phyloP scores from a whole-genome alignment of 2,113 vertebrate species.

The Acanthochromis polyacanthus region DNA sequence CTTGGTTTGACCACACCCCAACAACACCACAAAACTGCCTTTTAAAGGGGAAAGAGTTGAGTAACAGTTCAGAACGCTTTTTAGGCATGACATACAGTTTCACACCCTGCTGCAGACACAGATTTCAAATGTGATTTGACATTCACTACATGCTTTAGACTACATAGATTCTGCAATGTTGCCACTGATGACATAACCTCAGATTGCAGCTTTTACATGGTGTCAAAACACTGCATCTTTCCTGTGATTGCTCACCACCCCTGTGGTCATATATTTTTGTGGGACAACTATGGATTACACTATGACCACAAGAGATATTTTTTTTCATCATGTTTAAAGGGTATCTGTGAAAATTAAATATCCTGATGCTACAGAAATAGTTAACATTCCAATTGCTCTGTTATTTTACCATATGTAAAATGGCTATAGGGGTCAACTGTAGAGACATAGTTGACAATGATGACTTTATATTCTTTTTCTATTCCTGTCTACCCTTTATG shows the following conservation, averaged over 20 bases:
- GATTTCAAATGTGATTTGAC: constrained; percentile 58
- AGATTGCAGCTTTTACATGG: neutral
- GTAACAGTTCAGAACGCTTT: constrained; percentile 53
- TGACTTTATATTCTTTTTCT: constrained; percentile 2
- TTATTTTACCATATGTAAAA: too few relatives aligned
- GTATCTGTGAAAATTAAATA: too few relatives aligned
- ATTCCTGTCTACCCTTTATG: neutral
- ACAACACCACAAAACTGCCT: constrained; percentile 52
- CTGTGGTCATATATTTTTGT: neutral
- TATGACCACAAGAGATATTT: neutral
- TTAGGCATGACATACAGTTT: constrained; percentile 56
- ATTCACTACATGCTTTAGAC: neutral
- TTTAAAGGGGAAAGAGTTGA: constrained; percentile 47
- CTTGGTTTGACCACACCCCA: constrained; percentile 73
- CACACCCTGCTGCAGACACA: constrained; percentile 37
- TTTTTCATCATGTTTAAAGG: too few relatives aligned
- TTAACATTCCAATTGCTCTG: too few relatives aligned
- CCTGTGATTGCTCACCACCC: neutral
- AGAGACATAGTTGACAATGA: neutral
- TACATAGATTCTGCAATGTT: neutral
- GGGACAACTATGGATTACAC: neutral
- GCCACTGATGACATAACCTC: neutral
- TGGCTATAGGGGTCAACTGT: too few relatives aligned
- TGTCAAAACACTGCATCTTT: constrained; percentile 6
- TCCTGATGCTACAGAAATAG: too few relatives aligned